Evolutionary conservation across 1,140 invertebrate genomes (phyloP), one percentile per base, ranked within the genome.

Genomic region (Sipha flava): DNA sequence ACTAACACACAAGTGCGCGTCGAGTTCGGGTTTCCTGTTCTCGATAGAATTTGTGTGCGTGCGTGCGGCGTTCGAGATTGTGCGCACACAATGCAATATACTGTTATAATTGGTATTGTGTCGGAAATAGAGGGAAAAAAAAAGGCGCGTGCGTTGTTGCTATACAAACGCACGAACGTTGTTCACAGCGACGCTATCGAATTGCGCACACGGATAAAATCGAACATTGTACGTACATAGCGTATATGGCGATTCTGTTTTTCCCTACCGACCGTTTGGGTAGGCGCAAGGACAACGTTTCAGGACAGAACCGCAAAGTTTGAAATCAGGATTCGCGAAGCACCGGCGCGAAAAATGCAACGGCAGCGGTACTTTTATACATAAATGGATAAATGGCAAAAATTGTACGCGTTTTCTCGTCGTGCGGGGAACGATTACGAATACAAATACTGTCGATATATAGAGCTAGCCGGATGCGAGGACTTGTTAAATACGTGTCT

Each of bases 251-350:
- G n/a, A 66, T 66, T 66, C 62, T 66, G 40, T 66, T 66, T 40
- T 23, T 43, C 21, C 37, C 21, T 21, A 2, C 64, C 34, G 64
- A 66, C 64, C 23, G n/a, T 75, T 75, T 49, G 54, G 54, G 54
- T 34, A 49, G 49, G 72, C 72, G 54, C 72, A 75, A 75, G 72
- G 72, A 75, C 72, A 14, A 16, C 21, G 64, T 66, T 66, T 66
- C n/a, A n/a, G n/a, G 43, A 66, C 26, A 43, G 21, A 66, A 18
- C 64, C 64, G 21, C n/a, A 66, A 66, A 23, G 34, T 31, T 37
- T 16, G n/a, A 21, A 37, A 66, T 21, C 21, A n/a, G 43, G 31
- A 12, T 54, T 23, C 21, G 21, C 49, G 21, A 26, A 26, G n/a
- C 9, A 54, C 47, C 21, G 4, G 14, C 37, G 64, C 18, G 64